Evolutionary conservation across 2,888 invertebrate species (phyloP), one percentile per base, ranked within the genome.

Genomic region (Drosophila limbata): DNA sequence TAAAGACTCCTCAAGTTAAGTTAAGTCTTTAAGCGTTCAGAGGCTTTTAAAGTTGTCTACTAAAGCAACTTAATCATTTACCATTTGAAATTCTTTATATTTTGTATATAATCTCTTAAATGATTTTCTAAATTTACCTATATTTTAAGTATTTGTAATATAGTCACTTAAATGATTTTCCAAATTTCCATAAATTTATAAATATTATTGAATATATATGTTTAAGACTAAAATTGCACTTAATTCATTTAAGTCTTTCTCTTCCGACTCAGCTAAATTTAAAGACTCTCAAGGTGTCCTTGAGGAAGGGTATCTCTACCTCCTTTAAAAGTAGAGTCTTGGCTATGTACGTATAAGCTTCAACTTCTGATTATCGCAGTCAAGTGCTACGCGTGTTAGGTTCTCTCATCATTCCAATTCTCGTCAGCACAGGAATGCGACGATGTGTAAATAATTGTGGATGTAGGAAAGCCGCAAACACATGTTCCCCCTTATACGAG

Each of bases 381-480:
- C 52, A 35, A 37, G 60, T 42, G 17, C 56, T 68, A 68, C 62
- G 67, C 67, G 68, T 70, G 66, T 48, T 60, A 15, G 40, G 25
- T n/a, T 33, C n/a, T 9, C 31, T 21, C 59, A 28, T 21, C 70
- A 39, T 17, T 17, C 21, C 51, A 28, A 8, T 45, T 21, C 40
- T 42, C 15, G 25, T 44, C 25, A 11, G 61, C 40, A 66, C 42
- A 48, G 37, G 45, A 40, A 65, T 45, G 65, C 83, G 88, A 71
- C 77, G 84, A 84, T 88, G 84, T 65, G 88, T 82, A 73, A 77
- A 76, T 76, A 85, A 84, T 79, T 63, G 68, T 48, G 63, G 68
- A 25, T 69, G 72, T 79, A 69, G 51, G 62, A 42, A 69, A 67
- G 69, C 82, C 88, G 74, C 77, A 86, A 84, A 81, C 83, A 84